These are phyloP conservation scores for Podarcis cretensis DNA, from an alignment of 2,113 vertebrate genomes.

Conservation along the genomic window DNA sequence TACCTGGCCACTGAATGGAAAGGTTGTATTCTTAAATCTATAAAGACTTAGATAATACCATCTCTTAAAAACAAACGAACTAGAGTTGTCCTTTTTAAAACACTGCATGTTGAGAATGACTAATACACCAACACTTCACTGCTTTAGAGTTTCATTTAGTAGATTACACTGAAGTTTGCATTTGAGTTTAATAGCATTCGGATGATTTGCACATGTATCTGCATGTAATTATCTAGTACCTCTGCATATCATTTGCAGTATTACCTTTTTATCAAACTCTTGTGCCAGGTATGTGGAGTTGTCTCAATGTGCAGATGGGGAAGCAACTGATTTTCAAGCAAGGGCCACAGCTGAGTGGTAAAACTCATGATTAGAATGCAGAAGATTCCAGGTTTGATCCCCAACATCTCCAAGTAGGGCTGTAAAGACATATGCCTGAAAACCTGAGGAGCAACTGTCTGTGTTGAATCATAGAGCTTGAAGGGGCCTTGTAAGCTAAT, in stretches of 20 bases:
- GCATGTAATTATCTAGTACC: background rate
- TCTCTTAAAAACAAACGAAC: background rate
- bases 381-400: background rate
- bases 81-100: background rate
- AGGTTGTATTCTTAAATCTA: background rate
- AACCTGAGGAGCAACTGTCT: background rate
- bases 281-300: background rate
- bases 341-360: background rate
- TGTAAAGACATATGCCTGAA: background rate
- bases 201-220: constrained; percentile 15
- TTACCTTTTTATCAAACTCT: background rate
- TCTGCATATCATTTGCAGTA: constrained; percentile 36
- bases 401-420: background rate
- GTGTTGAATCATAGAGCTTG: background rate
- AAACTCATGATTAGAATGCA: background rate
- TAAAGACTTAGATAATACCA: background rate
- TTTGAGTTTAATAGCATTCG: constrained; percentile 33
- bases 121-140: constrained; percentile 14
- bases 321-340: background rate
- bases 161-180: constrained; percentile 7
- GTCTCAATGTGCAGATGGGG: background rate
- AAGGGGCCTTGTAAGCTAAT: too few species aligned
- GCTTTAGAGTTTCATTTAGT: constrained; percentile 1
- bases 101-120: background rate
- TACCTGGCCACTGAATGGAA: background rate